Evolutionary conservation across 2,888 invertebrate species (phyloP).

Genomic region (Helleia helle): DNA sequence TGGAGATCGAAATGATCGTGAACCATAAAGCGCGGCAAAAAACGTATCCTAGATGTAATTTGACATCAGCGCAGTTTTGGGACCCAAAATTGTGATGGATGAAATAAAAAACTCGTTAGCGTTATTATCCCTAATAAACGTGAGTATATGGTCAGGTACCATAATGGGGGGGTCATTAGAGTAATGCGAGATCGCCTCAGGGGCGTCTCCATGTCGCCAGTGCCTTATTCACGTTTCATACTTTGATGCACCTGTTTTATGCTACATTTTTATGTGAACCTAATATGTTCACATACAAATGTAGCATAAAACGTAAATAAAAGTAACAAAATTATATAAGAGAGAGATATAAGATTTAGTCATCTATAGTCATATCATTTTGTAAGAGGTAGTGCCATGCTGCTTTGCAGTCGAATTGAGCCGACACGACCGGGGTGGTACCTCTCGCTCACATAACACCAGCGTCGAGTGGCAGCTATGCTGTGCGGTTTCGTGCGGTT

Average conservation of each 20-base stretch:
- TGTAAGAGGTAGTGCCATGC: no score
- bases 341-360: no score
- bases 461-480: no score
- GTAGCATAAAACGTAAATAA: no score
- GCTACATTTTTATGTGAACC: no score
- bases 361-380: no score
- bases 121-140: constrained; percentile 60
- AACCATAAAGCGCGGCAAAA: constrained; percentile 21
- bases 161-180: constrained; percentile 53
- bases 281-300: no score
- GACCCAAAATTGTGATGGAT: constrained; percentile 34
- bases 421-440: no score
- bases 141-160: constrained; percentile 43
- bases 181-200: constrained; percentile 36
- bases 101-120: constrained; percentile 58
- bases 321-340: no score
- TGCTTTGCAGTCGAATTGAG: no score
- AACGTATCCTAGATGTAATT: constrained; percentile 45
- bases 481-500: no score
- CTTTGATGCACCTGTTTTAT: not conserved
- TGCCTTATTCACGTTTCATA: constrained; percentile 11
- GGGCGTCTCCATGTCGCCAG: constrained; percentile 42
- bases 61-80: constrained; percentile 34
- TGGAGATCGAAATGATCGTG: constrained; percentile 11
- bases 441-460: no score